phyloP scores from a whole-genome alignment of 2,888 invertebrate genomes.

The Oligia strigilis region DNA sequence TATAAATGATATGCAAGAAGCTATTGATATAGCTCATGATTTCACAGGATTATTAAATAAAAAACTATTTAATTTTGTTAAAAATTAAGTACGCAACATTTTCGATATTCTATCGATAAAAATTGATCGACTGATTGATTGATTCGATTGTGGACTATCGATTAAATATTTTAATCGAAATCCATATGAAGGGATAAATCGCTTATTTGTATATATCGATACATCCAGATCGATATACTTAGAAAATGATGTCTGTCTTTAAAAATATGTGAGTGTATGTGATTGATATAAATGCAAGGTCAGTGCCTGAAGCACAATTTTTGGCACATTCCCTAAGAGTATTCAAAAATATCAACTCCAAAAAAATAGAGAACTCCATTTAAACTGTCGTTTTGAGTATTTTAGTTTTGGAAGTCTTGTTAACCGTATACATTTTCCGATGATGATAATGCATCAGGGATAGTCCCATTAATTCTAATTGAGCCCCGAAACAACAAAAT shows the following conservation, averaged over 20 bases:
- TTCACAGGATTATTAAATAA: conserved; percentile 60
- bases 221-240: conserved; percentile 11
- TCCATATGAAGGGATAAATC: neutral
- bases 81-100: conserved; percentile 33
- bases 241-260: conserved; percentile 36
- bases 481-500: conserved; percentile 71
- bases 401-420: conserved; percentile 77
- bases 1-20: conserved; percentile 90
- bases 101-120: conserved; percentile 34
- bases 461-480: conserved; percentile 71
- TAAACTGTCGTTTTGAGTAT: conserved; percentile 74
- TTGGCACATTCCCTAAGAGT: conserved; percentile 66
- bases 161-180: conserved; percentile 14
- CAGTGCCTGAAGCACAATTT: conserved; percentile 56
- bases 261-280: conserved; percentile 43
- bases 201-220: conserved; percentile 21
- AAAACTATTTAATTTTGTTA: conserved; percentile 41
- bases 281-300: conserved; percentile 65
- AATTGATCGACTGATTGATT: neutral
- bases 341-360: conserved; percentile 63
- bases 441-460: conserved; percentile 66
- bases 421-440: conserved; percentile 81
- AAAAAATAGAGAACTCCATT: conserved; percentile 60
- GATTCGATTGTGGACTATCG: conserved; percentile 18
- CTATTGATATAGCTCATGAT: conserved; percentile 74